Evolutionary conservation across 2,113 vertebrate species (phyloP).

Genomic region (Capreolus pygargus): DNA sequence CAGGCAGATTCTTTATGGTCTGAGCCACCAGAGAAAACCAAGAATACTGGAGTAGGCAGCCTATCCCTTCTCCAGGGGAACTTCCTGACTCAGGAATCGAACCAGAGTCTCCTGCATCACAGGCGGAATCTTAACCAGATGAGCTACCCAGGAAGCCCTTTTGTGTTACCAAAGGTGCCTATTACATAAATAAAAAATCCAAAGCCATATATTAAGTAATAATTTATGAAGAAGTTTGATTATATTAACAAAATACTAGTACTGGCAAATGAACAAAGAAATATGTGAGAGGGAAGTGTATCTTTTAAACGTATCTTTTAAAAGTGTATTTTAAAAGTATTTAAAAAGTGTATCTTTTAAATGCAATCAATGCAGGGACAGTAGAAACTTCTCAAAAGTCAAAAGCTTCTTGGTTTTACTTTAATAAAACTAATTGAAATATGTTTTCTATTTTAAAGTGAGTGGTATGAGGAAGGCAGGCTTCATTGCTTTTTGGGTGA

Average conservation of each 20-base stretch:
- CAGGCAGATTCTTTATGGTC: background rate
- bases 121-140: background rate
- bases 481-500: background rate
- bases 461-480: background rate
- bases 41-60: background rate
- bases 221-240: background rate
- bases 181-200: background rate
- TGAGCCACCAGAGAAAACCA: background rate
- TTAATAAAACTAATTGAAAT: constrained; percentile 10
- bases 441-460: constrained; percentile 8
- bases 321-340: too few relatives aligned
- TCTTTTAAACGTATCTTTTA: background rate
- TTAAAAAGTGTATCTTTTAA: background rate
- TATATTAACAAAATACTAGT: background rate
- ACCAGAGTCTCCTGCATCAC: background rate
- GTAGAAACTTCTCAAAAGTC: background rate
- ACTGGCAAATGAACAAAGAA: background rate
- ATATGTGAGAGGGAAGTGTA: background rate
- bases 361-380: background rate
- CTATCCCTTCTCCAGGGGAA: background rate
- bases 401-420: background rate
- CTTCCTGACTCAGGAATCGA: background rate
- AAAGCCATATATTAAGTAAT: background rate
- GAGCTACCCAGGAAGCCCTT: background rate
- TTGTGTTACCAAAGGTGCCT: background rate